Base-by-base conservation (phyloP, 2,888 invertebrate species). In the Crocallis elinguaria region DNA sequence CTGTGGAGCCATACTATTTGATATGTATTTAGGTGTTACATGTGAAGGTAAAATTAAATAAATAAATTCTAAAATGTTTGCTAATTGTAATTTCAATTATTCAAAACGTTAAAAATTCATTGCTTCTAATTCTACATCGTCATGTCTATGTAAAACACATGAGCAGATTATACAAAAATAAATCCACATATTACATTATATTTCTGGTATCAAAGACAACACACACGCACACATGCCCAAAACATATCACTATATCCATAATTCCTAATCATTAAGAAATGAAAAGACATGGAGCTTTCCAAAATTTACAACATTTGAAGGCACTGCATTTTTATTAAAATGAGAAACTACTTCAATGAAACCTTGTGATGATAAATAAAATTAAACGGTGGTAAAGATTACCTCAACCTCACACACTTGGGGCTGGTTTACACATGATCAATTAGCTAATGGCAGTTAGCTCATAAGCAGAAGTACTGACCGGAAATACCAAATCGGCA, bases 301-400 rank as follows among this genome's bases (percentile, higher is more conserved):
- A 19, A 49, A 49, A 74, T 74, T 75, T 73, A 72, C 76, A 77
- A 75, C 71, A 75, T 73, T 74, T 75, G 77, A 88, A 88, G 88
- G 88, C 88, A 88, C 88, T 88, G 87, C 81, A 78, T 81, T 82
- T 75, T 71, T 69, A 68, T 68, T 68, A 73, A 73, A 68, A 44
- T 30, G 14, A 54, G 71, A 48, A 67, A 62, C 43, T 53, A 66
- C 45, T 58, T 56, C 33, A 46, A 64, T 58, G 49, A 60, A 50
- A 63, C 64, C 62, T 69, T 76, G 68, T 74, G 77, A 75, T 73
- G 74, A 71, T 57, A 53, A 50, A 65, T 67, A 43, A 48, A 43
- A 54, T 29, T 49, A 44, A 42, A 43, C 53, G 53, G 53, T 54
- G 53, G 53, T 54, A 54, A 43, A 51, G 29, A 37, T 48, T 25